Conservation (phyloP, 1,140 invertebrate genomes). For the Halictus rubicundus region DNA sequence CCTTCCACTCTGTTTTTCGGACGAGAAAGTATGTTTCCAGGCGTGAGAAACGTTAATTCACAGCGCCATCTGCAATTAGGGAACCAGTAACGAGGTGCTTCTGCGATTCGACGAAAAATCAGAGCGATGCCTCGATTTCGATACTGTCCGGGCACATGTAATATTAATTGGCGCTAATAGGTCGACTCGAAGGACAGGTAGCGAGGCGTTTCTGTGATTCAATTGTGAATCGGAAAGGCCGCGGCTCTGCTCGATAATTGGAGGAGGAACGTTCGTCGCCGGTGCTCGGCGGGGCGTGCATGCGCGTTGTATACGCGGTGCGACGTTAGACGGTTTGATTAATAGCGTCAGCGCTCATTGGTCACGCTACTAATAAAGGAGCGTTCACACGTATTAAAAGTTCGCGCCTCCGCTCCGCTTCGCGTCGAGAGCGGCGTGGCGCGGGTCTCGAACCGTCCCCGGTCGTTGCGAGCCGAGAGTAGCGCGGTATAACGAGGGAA, state of each 20-base stretch:
- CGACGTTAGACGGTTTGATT: conserved; percentile 76
- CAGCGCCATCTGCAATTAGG: too few relatives aligned
- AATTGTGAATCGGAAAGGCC: background rate
- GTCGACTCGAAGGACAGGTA: background rate
- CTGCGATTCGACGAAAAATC: too few relatives aligned
- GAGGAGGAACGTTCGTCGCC: conserved; percentile 20
- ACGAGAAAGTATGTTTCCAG: too few relatives aligned
- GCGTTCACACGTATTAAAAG: conserved; percentile 78
- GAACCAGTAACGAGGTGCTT: too few relatives aligned
- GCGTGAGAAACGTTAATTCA: too few relatives aligned
- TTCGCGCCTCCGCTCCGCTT: conserved; percentile 65
- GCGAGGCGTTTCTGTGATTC: background rate
- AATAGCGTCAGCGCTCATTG: conserved; percentile 78
- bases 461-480: conserved; percentile 50
- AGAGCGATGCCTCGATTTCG: too few relatives aligned
- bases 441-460: conserved; percentile 24
- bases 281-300: conserved; percentile 1
- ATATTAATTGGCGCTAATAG: background rate
- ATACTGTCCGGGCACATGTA: background rate
- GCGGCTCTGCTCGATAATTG: conserved; percentile 6
- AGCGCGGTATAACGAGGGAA: conserved; percentile 77
- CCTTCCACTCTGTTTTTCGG: too few relatives aligned
- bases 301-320: conserved; percentile 22
- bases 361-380: conserved; percentile 80
- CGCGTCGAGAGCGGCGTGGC: conserved; percentile 19